Conservation (phyloP, 2,113 vertebrate species). For the Chloropsis cyanopogon region DNA sequence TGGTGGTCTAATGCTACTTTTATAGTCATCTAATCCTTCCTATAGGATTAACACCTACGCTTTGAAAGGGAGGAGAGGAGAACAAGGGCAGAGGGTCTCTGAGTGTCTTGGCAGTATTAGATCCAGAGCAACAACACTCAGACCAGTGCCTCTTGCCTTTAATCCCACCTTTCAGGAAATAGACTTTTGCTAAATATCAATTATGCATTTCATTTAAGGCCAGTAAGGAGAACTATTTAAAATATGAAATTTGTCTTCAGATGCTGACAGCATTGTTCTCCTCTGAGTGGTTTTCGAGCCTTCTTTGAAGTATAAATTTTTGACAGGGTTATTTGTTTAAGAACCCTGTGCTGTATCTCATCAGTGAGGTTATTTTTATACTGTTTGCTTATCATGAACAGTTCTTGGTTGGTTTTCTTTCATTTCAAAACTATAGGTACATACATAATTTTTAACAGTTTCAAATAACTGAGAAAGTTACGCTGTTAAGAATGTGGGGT, state of each 20-base stretch:
- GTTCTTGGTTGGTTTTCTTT: not conserved
- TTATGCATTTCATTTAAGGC: not conserved
- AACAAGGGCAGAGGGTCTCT: not conserved
- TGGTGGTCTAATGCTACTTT: not conserved
- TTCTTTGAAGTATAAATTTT: slow-evolving; percentile 12
- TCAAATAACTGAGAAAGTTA: not conserved
- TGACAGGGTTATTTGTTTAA: slow-evolving; percentile 12
- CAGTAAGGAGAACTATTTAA: slow-evolving; percentile 1
- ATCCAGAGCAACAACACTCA: not conserved
- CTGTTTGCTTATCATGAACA: not conserved
- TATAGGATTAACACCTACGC: slow-evolving; percentile 14
- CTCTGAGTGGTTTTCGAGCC: not conserved
- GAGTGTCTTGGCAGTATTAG: not conserved
- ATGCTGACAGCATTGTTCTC: slow-evolving; percentile 6
- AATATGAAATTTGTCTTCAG: not conserved
- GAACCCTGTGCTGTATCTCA: not conserved
- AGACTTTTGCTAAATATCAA: not conserved
- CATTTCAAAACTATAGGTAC: not conserved
- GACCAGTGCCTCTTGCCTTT: not conserved
- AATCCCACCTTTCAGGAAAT: not conserved
- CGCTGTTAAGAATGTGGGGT: not conserved
- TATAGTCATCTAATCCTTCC: slow-evolving; percentile 16
- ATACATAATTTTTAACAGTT: not conserved
- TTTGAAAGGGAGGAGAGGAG: not conserved
- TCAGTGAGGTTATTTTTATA: slow-evolving; percentile 33